These are phyloP conservation scores for Elephantulus edwardii DNA, from an alignment of 2,113 vertebrate genomes.

Conservation along the genomic window DNA sequence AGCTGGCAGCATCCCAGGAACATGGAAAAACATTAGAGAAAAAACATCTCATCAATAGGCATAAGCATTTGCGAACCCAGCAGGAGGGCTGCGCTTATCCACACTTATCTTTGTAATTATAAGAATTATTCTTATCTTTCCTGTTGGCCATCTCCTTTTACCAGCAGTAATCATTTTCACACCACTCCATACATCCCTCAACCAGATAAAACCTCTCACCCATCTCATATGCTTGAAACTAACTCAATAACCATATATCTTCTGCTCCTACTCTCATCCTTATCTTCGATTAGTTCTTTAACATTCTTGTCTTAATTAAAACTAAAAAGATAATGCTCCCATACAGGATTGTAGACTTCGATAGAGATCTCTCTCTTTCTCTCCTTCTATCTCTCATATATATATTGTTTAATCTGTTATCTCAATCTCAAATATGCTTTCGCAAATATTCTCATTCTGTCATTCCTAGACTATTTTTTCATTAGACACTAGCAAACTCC, in stretches of 20 bases:
- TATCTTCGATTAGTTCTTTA: neutral
- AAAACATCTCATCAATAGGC: conserved; percentile 51
- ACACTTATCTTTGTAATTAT: conserved; percentile 57
- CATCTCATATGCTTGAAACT: neutral
- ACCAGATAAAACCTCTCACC: neutral
- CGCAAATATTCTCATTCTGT: neutral
- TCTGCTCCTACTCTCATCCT: neutral
- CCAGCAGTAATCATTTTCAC: neutral
- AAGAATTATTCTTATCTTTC: conserved; percentile 58
- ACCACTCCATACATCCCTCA: neutral
- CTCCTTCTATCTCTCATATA: neutral
- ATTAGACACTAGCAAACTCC: neutral
- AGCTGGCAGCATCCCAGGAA: conserved; percentile 55
- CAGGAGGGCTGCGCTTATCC: conserved; percentile 52
- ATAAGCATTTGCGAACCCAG: conserved; percentile 69
- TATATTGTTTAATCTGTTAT: too few species aligned
- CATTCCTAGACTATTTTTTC: neutral
- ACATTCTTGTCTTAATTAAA: neutral
- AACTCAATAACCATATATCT: neutral
- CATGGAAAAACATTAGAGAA: conserved; percentile 55
- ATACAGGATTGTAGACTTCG: neutral
- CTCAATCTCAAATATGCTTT: neutral
- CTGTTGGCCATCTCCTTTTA: conserved; percentile 10
- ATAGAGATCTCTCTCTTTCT: neutral
- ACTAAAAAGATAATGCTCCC: neutral